Conservation (phyloP, 2,888 invertebrate species). For the Chelonus formosanus region DNA sequence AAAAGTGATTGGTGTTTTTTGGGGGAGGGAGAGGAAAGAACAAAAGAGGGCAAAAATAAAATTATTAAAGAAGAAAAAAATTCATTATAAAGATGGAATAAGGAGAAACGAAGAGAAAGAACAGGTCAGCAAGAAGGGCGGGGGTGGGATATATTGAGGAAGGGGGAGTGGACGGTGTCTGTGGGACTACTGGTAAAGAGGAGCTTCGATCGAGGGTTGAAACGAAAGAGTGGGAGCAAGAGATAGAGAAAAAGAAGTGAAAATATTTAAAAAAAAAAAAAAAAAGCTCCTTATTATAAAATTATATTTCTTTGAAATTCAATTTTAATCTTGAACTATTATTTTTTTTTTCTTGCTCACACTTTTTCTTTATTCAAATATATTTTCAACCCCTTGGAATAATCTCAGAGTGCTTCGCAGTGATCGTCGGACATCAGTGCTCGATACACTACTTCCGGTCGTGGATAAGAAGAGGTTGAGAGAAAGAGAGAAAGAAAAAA, state of each 20-base stretch:
- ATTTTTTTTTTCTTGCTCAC: conserved; percentile 2
- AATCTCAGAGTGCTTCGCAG: conserved; percentile 51
- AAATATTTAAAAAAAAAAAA: conserved; percentile 8
- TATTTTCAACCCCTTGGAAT: neutral
- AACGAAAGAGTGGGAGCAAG: conserved; percentile 40
- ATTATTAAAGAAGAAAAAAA: conserved; percentile 18
- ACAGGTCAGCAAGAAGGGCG: conserved; percentile 30
- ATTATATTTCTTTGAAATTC: conserved; percentile 12
- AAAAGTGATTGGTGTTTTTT: no score
- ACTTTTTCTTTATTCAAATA: neutral
- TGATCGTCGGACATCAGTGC: conserved; percentile 55
- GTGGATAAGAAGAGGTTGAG: conserved; percentile 27
- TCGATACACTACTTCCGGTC: conserved; percentile 46
- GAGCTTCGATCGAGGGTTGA: conserved; percentile 50
- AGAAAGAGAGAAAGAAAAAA: neutral
- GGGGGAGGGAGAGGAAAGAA: neutral
- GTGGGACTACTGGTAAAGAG: conserved; percentile 63
- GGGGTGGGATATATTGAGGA: conserved; percentile 20
- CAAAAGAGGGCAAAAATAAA: conserved; percentile 19
- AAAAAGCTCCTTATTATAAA: neutral
- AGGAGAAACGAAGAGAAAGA: conserved; percentile 23
- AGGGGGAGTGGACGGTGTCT: conserved; percentile 56
- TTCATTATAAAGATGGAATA: neutral
- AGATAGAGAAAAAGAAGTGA: conserved; percentile 32
- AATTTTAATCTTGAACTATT: conserved; percentile 8